Evolutionary conservation across 2,888 invertebrate species (phyloP), one percentile per base, ranked within the genome.

Genomic region (Gandaritis pyraliata): DNA sequence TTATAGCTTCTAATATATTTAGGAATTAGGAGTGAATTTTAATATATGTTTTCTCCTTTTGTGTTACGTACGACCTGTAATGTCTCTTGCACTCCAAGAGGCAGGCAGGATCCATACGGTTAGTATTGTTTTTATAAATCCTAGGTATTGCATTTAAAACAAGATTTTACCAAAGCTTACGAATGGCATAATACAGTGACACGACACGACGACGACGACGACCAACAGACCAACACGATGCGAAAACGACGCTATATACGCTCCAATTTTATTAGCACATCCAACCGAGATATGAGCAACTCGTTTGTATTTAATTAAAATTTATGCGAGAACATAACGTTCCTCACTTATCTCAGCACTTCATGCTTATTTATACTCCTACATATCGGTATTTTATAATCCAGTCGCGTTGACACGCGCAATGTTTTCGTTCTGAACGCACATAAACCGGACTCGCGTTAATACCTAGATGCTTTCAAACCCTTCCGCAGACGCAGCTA

Each of bases 301-400:
- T 73, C 71, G 71, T 70, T 66, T 66, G 73, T 72, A 78, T 78
- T 78, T 83, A 83, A 84, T 81, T 83, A 85, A 82, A 81, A 79
- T 82, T 81, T 81, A 84, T 85, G 75, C 72, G 72, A 73, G 72
- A 74, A 75, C 74, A 76, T 77, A 75, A 77, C 77, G 76, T 80
- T 77, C 72, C 71, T 77, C 71, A 72, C 75, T 80, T 83, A 83
- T 81, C 82, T 77, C 67, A 58, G 65, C 63, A 59, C 68, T 68
- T 66, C 66, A 66, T 69, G 69, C 73, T 72, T 74, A 71, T 77
- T 73, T 76, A 73, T 72, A 64, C 51, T 69, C 46, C 23, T 38
- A 30, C 46, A 61, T 68, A 66, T 74, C 69, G 68, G 65, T 72
- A 71, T 70, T 65, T 69, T 73, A 72, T 71, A 73, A 70, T 71